phyloP scores from a whole-genome alignment of 2,797 vertebrate genomes.

The Dicrostonyx torquatus region DNA sequence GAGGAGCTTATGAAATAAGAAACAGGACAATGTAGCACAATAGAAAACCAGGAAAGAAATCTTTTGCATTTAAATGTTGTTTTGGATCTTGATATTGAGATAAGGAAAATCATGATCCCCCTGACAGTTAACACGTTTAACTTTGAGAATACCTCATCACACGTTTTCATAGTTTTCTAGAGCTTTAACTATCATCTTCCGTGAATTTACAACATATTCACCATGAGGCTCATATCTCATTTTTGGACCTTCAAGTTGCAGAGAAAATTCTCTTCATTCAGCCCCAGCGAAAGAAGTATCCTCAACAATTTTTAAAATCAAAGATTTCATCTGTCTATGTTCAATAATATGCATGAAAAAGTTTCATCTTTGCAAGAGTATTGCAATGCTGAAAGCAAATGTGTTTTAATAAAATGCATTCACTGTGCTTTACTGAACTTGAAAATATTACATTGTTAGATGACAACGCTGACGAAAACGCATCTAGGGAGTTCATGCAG shows the following conservation, averaged over 20 bases:
- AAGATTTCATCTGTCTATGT: constrained; percentile 26
- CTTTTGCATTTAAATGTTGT: neutral
- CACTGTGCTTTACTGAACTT: constrained; percentile 71
- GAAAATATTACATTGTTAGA: constrained; percentile 74
- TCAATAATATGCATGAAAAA: constrained; percentile 22
- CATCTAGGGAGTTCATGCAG: constrained; percentile 50
- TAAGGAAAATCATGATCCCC: neutral
- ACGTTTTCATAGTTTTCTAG: neutral
- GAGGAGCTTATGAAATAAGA: neutral
- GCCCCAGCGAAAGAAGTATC: neutral
- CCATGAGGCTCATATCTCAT: neutral
- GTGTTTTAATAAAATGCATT: constrained; percentile 55
- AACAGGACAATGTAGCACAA: neutral
- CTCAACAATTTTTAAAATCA: constrained; percentile 43
- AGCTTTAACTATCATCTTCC: neutral
- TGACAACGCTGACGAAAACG: constrained; percentile 65
- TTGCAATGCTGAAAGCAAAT: neutral
- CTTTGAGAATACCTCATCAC: neutral
- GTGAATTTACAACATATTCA: neutral
- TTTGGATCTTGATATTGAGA: neutral
- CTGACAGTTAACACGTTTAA: neutral
- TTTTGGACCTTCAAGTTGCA: neutral
- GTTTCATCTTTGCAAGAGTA: neutral
- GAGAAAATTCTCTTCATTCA: neutral
- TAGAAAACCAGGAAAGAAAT: neutral